These are phyloP conservation scores for Drosophila repleta DNA, from an alignment of 1,140 invertebrate species.

Conservation along the genomic window DNA sequence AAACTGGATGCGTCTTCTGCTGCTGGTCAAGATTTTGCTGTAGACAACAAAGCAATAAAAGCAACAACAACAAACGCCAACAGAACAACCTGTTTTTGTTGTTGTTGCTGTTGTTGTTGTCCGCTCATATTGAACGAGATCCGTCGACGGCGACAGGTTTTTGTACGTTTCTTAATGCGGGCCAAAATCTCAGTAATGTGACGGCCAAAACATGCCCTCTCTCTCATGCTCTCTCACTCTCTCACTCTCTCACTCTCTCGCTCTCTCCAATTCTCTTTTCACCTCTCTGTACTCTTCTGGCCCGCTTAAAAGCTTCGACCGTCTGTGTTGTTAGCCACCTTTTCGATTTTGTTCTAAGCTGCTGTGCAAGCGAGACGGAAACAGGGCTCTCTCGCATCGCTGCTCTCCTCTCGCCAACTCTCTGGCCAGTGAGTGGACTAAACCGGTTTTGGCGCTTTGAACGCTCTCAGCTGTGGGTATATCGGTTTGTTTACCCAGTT, in stretches of 20 bases:
- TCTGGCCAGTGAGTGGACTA: neutral
- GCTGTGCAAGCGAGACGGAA: constrained; percentile 27
- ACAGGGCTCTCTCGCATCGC: constrained; percentile 8
- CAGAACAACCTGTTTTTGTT: constrained; percentile 74
- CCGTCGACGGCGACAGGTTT: constrained; percentile 66
- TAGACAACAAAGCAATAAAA: constrained; percentile 64
- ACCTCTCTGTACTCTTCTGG: too few relatives aligned
- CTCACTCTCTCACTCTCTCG: neutral
- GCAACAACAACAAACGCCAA: constrained; percentile 33
- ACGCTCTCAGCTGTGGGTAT: constrained; percentile 10
- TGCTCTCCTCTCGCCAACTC: neutral
- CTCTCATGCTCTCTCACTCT: neutral
- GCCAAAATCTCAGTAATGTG: constrained; percentile 68
- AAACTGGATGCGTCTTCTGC: constrained; percentile 63
- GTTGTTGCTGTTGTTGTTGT: constrained; percentile 18
- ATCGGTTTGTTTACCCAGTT: neutral
- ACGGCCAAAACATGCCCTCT: neutral
- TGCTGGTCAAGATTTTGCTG: constrained; percentile 10
- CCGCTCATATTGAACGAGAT: constrained; percentile 34
- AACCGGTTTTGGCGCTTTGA: constrained; percentile 41
- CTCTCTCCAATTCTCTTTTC: neutral
- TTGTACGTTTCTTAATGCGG: constrained; percentile 64
- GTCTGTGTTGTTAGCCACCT: constrained; percentile 47
- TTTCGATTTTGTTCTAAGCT: constrained; percentile 73
- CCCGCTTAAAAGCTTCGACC: constrained; percentile 56